Conservation (phyloP, 2,113 vertebrate species). For the Condylura cristata region DNA sequence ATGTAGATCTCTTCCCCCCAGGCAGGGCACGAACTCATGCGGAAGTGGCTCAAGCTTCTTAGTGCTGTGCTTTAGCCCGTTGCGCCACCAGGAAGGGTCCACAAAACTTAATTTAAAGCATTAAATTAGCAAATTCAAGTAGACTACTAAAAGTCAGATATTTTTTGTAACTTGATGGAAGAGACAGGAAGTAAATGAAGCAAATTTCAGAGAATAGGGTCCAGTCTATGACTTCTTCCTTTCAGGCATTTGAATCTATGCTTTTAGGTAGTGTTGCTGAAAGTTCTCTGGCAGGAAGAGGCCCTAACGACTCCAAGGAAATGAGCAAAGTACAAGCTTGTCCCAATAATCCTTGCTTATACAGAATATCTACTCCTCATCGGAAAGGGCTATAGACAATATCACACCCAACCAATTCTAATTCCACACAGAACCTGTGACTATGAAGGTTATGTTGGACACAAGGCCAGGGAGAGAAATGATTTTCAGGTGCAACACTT, state of each 20-base stretch:
- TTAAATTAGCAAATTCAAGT: neutral
- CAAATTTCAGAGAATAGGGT: neutral
- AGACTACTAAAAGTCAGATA: neutral
- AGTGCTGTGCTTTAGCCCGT: no score
- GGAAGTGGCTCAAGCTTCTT: no score
- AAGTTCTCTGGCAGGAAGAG: neutral
- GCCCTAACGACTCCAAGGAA: neutral
- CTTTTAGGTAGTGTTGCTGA: neutral
- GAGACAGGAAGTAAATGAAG: neutral
- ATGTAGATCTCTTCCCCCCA: no score
- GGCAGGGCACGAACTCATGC: no score
- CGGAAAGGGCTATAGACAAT: neutral
- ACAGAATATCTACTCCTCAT: neutral
- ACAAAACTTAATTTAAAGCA: no score
- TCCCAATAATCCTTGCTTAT: neutral
- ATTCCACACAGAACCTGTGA: no score
- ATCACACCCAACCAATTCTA: neutral
- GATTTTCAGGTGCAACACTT: neutral
- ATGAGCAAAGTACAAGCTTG: neutral
- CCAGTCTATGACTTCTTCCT: neutral
- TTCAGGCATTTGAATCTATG: neutral
- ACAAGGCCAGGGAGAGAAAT: neutral
- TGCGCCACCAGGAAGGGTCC: no score
- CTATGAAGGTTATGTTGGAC: no score
- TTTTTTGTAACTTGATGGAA: neutral